Percentiles rank a stretch among this genome's conserved stretches.
Evolutionary conservation across 2,888 invertebrate species (phyloP).

Genomic region (Eulithis prunata): DNA sequence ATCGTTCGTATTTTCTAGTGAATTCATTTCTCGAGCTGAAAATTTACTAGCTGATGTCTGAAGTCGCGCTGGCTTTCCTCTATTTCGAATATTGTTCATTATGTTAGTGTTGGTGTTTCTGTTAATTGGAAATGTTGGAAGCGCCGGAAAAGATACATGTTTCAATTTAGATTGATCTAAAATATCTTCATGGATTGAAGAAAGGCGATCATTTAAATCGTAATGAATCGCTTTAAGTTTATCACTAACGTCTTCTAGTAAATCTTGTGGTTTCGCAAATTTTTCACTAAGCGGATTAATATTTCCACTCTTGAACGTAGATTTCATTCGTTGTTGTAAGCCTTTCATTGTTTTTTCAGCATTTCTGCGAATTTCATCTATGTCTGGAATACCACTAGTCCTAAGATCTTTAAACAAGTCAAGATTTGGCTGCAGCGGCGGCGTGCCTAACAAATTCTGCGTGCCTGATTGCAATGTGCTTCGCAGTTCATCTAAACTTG

Average conservation of each 20-base stretch:
- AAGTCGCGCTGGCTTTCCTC: slow-evolving; percentile 32
- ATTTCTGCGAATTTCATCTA: slow-evolving; percentile 54
- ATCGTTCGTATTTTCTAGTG: slow-evolving; percentile 9
- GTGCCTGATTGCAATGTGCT: slow-evolving; percentile 34
- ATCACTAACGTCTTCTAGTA: slow-evolving; percentile 65
- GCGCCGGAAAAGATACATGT: slow-evolving; percentile 29
- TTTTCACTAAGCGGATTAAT: slow-evolving; percentile 42
- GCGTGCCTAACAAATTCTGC: slow-evolving; percentile 43
- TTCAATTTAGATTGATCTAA: slow-evolving; percentile 50
- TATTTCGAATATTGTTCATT: slow-evolving; percentile 28
- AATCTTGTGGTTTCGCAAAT: slow-evolving; percentile 51
- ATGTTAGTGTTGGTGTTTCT: slow-evolving; percentile 27
- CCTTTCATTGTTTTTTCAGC: slow-evolving; percentile 58
- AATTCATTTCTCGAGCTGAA: slow-evolving; percentile 23
- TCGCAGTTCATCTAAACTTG: slow-evolving; percentile 46
- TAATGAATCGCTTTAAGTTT: slow-evolving; percentile 64
- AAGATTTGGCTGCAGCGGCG: slow-evolving; percentile 43
- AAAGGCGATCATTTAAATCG: slow-evolving; percentile 66
- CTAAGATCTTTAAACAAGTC: slow-evolving; percentile 38
- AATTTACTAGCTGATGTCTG: slow-evolving; percentile 32
- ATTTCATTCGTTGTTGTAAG: slow-evolving; percentile 55
- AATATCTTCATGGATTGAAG: slow-evolving; percentile 58
- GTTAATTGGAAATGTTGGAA: slow-evolving; percentile 12
- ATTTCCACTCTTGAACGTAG: slow-evolving; percentile 47
- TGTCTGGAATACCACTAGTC: slow-evolving; percentile 32